A percentile compares a stretch with the other conserved stretches of the same genome.
Evolutionary conservation across 2,797 vertebrate genomes (phyloP).

Genomic region (Triplophysa yarkandensis): DNA sequence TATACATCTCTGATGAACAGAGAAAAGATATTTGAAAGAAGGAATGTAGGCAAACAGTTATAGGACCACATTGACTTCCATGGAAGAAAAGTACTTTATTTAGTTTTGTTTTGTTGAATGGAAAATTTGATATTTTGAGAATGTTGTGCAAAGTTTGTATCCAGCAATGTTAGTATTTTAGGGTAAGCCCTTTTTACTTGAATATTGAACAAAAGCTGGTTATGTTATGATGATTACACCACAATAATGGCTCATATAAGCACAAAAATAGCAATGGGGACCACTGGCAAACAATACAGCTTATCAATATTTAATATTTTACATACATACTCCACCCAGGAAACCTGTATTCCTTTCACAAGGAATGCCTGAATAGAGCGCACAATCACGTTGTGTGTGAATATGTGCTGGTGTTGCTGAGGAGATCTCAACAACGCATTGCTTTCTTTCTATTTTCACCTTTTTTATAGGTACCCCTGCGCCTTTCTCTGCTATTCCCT

Average conservation of each 20-base stretch:
- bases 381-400: background rate
- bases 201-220: background rate
- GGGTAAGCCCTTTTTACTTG: background rate
- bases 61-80: no score
- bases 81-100: no score
- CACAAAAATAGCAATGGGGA: background rate
- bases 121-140: no score
- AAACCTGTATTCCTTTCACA: background rate
- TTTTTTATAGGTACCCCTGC: conserved; percentile 4
- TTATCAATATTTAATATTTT: background rate
- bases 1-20: no score
- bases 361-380: background rate
- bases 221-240: background rate
- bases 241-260: background rate
- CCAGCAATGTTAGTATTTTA: background rate
- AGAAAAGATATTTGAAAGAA: no score
- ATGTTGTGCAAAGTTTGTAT: no score
- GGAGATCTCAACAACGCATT: background rate
- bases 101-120: no score
- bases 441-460: no score
- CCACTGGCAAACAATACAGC: background rate
- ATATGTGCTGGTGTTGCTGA: background rate
- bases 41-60: no score
- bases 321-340: background rate
- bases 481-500: background rate